Evolutionary conservation across 2,113 vertebrate genomes (phyloP), one percentile per base, ranked within the genome.

Genomic region (Dicrurus megarhynchus): DNA sequence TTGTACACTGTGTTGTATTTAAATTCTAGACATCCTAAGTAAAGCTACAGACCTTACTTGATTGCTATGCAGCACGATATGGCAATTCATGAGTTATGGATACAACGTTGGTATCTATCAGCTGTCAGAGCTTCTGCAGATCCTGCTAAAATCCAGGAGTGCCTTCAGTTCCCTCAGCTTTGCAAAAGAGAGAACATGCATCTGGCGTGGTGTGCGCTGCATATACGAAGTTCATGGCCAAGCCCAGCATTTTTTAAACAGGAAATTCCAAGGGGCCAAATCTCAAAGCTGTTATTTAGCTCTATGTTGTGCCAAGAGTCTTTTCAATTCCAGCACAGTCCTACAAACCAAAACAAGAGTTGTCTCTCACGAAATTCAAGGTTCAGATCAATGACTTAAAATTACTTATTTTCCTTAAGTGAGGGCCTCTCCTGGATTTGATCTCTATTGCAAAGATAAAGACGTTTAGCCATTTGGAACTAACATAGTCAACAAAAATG

Each of bases 261-360:
- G 93, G 94, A 96, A 96, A 97, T 95, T 96, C 91, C 87, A 46
- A 79, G 65, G 16, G 93, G 87, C 89, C 81, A 95, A 94, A 95
- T 92, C 91, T 93, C 84, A 91, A 95, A 71, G 84, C 24, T 64
- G 59, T 74, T 96, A 78, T 89, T 93, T 73, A 93, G 75, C 11
- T 57, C 61, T 71, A 11, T 61, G 37, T 57, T 56, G 37, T 75
- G 73, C 81, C 89, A 87, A 92, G 47, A 95, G 65, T 16, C 70
- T 93, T 93, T 82, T 79, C 10, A 20, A 73, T 93, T 94, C 82
- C 82, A 94, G 78, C 46, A 63, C 12, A 3, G 61, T 75, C 60
- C 56, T 68, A 82, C 53, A 79, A 92, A 93, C 61, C 75, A 91
- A 95, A 93, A 88, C 78, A 94, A 78, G 68, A 84, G 23, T 6